Percentiles rank a stretch among this genome's conserved stretches.
These are phyloP conservation scores for Tillus elongatus DNA, from an alignment of 2,888 invertebrate genomes.

Conservation along the genomic window DNA sequence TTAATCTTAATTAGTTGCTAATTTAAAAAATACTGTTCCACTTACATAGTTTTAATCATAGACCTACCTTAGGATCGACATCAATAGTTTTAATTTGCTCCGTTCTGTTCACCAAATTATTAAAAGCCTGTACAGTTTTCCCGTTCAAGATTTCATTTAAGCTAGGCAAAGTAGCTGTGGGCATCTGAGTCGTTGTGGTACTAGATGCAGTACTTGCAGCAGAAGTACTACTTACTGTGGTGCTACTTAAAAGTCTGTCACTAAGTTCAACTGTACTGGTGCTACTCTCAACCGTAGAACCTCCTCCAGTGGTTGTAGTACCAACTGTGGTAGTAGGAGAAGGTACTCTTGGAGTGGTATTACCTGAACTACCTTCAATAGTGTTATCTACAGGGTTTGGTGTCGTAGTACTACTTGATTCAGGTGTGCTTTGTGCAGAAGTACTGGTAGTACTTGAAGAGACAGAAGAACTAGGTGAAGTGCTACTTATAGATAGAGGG, in stretches of 20 bases:
- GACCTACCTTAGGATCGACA: constrained; percentile 56
- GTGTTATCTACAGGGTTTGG: no score
- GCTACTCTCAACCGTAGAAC: no score
- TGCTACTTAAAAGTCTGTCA: no score
- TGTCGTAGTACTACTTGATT: no score
- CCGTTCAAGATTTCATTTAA: constrained; percentile 54
- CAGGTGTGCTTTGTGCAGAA: constrained; percentile 25
- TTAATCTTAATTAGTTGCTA: no score
- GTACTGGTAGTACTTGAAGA: constrained; percentile 13
- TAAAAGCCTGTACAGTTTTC: constrained; percentile 52
- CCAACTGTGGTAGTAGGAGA: no score
- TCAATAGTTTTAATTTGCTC: constrained; percentile 44
- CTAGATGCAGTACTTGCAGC: constrained; percentile 17
- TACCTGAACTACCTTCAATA: no score
- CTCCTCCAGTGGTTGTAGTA: constrained; percentile 4
- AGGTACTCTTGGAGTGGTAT: no score
- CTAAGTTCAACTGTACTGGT: no score
- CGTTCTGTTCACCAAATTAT: constrained; percentile 46
- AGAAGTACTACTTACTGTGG: constrained; percentile 16
- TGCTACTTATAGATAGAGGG: constrained; percentile 15
- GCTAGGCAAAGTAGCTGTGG: constrained; percentile 46
- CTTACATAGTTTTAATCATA: no score
- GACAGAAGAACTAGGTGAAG: neutral
- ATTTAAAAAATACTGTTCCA: constrained; percentile 9
- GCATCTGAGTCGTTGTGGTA: constrained; percentile 12